phyloP scores from a whole-genome alignment of 2,113 vertebrate genomes.

The Bubo scandiacus region DNA sequence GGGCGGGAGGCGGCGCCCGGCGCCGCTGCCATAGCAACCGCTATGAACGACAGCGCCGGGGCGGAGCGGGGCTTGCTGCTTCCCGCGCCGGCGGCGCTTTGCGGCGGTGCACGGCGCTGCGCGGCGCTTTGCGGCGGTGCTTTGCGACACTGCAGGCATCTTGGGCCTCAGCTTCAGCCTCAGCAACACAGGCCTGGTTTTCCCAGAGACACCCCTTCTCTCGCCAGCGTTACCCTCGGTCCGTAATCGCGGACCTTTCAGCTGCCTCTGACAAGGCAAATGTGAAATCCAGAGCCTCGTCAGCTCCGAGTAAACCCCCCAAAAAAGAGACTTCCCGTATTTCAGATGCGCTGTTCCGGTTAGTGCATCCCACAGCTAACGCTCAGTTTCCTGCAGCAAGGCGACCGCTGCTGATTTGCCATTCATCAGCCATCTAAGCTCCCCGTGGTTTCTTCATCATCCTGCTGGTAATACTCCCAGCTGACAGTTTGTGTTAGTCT shows the following conservation, averaged over 20 bases:
- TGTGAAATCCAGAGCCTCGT: fast-evolving
- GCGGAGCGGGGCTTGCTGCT: not conserved
- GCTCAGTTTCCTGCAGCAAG: fast-evolving
- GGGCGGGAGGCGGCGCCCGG: not conserved
- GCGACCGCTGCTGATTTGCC: fast-evolving
- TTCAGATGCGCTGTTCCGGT: fast-evolving
- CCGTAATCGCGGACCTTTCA: fast-evolving
- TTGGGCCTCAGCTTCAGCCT: not conserved
- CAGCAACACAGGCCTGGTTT: fast-evolving
- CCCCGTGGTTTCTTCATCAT: fast-evolving
- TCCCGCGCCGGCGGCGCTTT: not conserved
- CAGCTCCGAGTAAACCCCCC: too few species aligned
- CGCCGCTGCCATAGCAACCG: not conserved
- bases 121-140: not conserved
- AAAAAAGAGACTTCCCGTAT: fast-evolving
- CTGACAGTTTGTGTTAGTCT: fast-evolving
- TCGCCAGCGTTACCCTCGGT: fast-evolving
- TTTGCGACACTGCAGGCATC: not conserved
- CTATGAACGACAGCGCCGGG: not conserved
- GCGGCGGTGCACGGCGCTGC: not conserved
- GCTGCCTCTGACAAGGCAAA: not conserved
- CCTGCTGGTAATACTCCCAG: not conserved
- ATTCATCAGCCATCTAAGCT: fast-evolving
- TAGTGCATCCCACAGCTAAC: fast-evolving
- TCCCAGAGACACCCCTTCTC: fast-evolving